Evolutionary conservation across 2,888 invertebrate species (phyloP).

Genomic region (Chrysolina americana): DNA sequence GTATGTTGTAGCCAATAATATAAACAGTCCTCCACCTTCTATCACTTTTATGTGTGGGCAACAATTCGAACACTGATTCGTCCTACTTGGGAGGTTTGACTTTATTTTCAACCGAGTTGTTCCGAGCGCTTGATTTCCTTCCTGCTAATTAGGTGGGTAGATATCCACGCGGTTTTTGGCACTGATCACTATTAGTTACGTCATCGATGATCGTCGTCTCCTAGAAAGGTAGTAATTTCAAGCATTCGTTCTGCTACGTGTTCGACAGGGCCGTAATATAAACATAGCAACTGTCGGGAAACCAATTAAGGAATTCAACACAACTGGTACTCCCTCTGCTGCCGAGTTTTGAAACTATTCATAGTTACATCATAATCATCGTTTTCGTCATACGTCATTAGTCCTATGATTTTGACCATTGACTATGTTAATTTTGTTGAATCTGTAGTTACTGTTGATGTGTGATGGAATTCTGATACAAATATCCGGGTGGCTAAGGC

Average conservation of each 20-base stretch:
- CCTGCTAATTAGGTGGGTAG: constrained; percentile 42
- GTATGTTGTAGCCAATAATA: constrained; percentile 5
- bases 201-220: constrained; percentile 34
- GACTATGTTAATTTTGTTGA: too few relatives aligned
- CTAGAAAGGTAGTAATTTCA: constrained; percentile 46
- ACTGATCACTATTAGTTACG: constrained; percentile 28
- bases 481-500: too few relatives aligned
- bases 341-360: too few relatives aligned
- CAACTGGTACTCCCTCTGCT: too few relatives aligned
- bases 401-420: too few relatives aligned
- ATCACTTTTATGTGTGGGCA: constrained; percentile 38
- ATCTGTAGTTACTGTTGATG: too few relatives aligned
- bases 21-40: neutral
- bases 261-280: constrained; percentile 33
- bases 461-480: too few relatives aligned
- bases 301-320: too few relatives aligned
- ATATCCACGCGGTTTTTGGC: constrained; percentile 43
- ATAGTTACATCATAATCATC: too few relatives aligned
- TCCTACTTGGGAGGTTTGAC: constrained; percentile 44
- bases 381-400: too few relatives aligned
- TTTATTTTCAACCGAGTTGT: constrained; percentile 45
- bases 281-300: neutral
- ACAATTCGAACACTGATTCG: constrained; percentile 45
- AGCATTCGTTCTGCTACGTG: constrained; percentile 34
- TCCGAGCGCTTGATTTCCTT: constrained; percentile 42